Evolutionary conservation across 2,113 vertebrate genomes (phyloP).

Genomic region (Mustela nigripes): DNA sequence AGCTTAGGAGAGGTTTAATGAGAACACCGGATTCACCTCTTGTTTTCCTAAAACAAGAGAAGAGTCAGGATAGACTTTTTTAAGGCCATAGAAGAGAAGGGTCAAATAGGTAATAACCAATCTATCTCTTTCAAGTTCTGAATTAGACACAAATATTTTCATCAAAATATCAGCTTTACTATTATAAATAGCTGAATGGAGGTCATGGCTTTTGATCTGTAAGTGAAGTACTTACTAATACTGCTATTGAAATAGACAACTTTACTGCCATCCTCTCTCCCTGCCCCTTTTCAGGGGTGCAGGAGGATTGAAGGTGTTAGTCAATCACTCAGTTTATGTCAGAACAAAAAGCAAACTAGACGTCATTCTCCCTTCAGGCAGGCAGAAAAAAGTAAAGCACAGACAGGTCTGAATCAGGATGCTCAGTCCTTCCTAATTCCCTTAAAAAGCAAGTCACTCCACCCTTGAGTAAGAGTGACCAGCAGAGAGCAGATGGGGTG

Average conservation of each 20-base stretch:
- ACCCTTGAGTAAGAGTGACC: background rate
- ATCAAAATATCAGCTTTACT: background rate
- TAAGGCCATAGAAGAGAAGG: background rate
- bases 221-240: background rate
- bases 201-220: background rate
- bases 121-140: background rate
- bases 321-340: background rate
- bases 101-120: background rate
- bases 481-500: background rate
- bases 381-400: background rate
- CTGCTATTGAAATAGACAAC: background rate
- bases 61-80: background rate
- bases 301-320: background rate
- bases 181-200: background rate
- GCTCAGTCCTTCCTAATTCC: background rate
- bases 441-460: background rate
- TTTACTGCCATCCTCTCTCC: background rate
- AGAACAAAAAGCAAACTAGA: background rate
- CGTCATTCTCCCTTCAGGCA: background rate
- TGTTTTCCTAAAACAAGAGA: background rate
- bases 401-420: background rate
- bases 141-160: background rate
- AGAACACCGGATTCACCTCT: background rate
- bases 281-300: fast-evolving
- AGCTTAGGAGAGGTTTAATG: background rate